Base-by-base conservation (phyloP, 2,113 vertebrate species). In the Callopanchax toddi region DNA sequence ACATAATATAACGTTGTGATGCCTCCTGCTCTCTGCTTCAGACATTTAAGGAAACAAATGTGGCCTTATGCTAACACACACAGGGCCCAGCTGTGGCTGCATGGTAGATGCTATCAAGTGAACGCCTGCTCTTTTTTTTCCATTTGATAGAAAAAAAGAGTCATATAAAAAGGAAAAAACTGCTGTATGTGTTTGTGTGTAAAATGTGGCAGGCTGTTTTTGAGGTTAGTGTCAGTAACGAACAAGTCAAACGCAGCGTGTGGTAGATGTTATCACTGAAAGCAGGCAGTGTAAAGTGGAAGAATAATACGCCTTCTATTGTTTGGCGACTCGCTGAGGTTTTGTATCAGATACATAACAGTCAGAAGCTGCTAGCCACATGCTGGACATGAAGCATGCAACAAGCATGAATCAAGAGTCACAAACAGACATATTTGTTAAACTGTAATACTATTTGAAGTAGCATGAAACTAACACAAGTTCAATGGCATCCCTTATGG, bases 21-120 rank as follows among this genome's bases (percentile, higher is more conserved):
- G 81, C 84, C 86, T 91, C 88, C 77, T 88, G 87, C 82, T 89
- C 80, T 84, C 60, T 81, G 48, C 89, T 89, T 94, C 91, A 91
- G 87, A 91, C 61, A 88, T 92, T 93, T 90, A 90, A 93, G 93
- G 93, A 95, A 95, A 93, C 91, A 92, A 91, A 91, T 84, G 86
- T 87, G 78, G 80, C 79, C 76, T 75, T 42, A 52, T 80, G 65
- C 71, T 42, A 60, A 69, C 67, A 81, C 57, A 34, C 61, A 77
- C 74, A 60, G 55, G 79, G 75, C 78, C 82, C 83, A 82, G 75
- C 71, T 87, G 82, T 64, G 81, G 60, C 57, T 76, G 5, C 29
- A 32, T 32, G 36, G 18, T 45, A 81, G 84, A 87, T 84, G 57
- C 21, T 85, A 84, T 87, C 84, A 76, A 23, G 44, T 32, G 46